Evolutionary conservation across 2,797 vertebrate genomes (phyloP).

Genomic region (Leucoraja ocellata): DNA sequence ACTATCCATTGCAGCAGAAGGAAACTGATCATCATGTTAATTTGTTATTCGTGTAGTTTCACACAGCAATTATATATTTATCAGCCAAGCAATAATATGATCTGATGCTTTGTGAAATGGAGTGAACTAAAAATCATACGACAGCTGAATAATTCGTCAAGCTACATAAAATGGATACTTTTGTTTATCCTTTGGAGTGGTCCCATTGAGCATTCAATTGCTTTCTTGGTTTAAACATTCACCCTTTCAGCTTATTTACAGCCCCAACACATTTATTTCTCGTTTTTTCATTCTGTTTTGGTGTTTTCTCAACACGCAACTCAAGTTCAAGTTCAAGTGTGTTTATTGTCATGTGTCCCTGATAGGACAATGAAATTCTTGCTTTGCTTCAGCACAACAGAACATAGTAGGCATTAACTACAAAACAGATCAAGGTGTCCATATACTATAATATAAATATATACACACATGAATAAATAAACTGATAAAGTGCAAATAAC

Average conservation of each 20-base stretch:
- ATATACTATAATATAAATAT: too few species aligned
- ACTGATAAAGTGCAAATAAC: too few species aligned
- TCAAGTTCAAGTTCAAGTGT: too few species aligned
- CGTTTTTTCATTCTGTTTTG: not conserved
- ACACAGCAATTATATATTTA: not conserved
- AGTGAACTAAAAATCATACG: not conserved
- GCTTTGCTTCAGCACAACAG: too few species aligned
- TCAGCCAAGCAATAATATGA: not conserved
- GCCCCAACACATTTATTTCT: not conserved
- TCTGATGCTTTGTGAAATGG: not conserved
- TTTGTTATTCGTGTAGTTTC: not conserved
- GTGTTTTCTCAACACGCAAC: not conserved
- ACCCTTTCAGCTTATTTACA: constrained; percentile 12
- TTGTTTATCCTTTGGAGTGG: not conserved
- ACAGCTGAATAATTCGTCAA: not conserved
- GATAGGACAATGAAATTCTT: too few species aligned
- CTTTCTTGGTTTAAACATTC: not conserved
- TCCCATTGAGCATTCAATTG: not conserved
- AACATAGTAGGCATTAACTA: too few species aligned
- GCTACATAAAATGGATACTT: not conserved
- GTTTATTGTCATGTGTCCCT: too few species aligned
- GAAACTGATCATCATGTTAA: not conserved
- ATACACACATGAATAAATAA: too few species aligned
- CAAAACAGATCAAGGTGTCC: too few species aligned
- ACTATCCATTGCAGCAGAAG: not conserved